A percentile compares a stretch with the other conserved stretches of the same genome.
phyloP scores from a whole-genome alignment of 2,797 vertebrate genomes.

The Emydoidea blandingii region DNA sequence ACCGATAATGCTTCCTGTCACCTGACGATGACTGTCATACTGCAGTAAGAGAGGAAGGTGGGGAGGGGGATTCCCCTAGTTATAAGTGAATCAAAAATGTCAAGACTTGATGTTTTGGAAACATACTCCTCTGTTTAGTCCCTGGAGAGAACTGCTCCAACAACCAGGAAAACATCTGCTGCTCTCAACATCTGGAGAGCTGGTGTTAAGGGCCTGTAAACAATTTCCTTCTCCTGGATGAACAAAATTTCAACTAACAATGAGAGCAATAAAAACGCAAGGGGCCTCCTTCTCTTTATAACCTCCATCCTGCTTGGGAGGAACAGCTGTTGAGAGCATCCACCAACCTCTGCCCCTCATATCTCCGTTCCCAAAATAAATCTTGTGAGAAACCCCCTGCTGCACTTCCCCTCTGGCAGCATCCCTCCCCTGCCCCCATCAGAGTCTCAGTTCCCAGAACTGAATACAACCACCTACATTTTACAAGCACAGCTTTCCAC shows the following conservation, averaged over 20 bases:
- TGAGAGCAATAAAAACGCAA: not conserved
- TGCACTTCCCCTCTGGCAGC: not conserved
- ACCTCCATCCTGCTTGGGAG: rapidly evolving
- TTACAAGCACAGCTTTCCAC: not conserved
- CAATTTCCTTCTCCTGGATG: not conserved
- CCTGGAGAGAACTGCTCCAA: not conserved
- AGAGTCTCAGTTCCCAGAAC: not conserved
- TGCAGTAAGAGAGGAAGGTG: not conserved
- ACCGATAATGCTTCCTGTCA: not conserved
- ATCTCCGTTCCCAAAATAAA: conserved; percentile 29
- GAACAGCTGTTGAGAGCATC: not conserved
- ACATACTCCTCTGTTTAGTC: too few relatives aligned
- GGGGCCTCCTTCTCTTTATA: not conserved
- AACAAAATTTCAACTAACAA: not conserved
- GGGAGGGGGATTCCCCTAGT: not conserved
- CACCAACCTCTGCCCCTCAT: not conserved
- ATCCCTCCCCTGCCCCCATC: not conserved
- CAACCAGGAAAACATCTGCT: conserved; percentile 1
- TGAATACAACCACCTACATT: not conserved
- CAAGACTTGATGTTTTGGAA: not conserved
- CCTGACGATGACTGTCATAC: not conserved
- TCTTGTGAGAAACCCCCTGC: not conserved
- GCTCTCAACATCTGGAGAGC: not conserved
- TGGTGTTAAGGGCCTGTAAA: not conserved
- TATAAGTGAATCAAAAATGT: not conserved